Base-by-base conservation (phyloP, 2,113 vertebrate species). In the Fregetta grallaria region DNA sequence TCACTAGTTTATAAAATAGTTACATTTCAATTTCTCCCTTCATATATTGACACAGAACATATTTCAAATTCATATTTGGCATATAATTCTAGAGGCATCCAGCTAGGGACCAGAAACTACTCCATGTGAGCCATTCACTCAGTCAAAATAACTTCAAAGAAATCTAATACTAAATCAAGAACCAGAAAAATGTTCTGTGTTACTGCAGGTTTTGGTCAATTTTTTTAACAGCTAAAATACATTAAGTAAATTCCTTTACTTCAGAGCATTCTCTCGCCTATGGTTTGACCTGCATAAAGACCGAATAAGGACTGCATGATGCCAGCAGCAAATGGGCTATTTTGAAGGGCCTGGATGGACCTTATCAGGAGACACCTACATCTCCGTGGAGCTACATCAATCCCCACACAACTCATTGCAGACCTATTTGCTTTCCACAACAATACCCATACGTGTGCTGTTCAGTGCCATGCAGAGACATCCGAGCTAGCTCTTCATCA, bases 381-480 rank as follows among this genome's bases (percentile, higher is more conserved):
- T 8, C 29, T 50, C 34, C 53, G 42, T 18, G 17, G 36, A 50
- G 38, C 73, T 68, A 20, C 6, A 21, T 27, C n/a, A 42, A 4
- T 36, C 44, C 53, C 53, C n/a, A n/a, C 27, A 40, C 15, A 47
- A n/a, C 50, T 73, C 45, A 8, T 3, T 21, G 18, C 21, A 84
- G 49, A 72, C 14, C 10, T 13, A n/a, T 72, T 38, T 38, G 17
- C 42, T 62, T 71, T 76, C 68, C 63, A 52, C 49, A 67, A 11
- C 1, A 1, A 65, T 36, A 56, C 15, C 44, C 2, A 0, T 58
- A 44, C 11, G 2, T 1, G 30, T 3, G 15, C 62, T 36, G 23
- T 15, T 45, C 61, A 75, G 71, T 38, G 52, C 10, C 56, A 30
- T 2, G 26, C 67, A 67, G 75, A 61, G 53, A 47, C 38, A 53